Conservation (phyloP, 2,113 vertebrate genomes). For the Sphyrna mokarran region DNA sequence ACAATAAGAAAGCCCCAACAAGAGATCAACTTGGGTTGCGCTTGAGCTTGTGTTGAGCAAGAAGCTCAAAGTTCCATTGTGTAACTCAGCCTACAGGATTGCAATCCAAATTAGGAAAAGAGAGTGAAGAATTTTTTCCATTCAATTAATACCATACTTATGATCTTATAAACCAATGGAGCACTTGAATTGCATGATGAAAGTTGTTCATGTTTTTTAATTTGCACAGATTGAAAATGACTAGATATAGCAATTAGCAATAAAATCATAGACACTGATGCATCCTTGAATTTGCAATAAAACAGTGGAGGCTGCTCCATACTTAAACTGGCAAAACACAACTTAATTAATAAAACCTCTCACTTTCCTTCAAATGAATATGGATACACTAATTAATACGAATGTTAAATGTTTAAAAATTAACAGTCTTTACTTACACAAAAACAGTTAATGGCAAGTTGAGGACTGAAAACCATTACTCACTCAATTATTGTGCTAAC, state of each 20-base stretch:
- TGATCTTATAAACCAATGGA: conserved; percentile 27
- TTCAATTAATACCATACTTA: conserved; percentile 24
- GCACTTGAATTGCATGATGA: conserved; percentile 20
- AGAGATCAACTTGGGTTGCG: conserved; percentile 61
- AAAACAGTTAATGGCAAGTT: neutral
- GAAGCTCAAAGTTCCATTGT: conserved; percentile 68
- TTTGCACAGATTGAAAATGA: conserved; percentile 31
- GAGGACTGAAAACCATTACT: neutral
- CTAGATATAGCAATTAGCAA: conserved; percentile 24
- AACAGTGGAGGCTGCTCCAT: neutral
- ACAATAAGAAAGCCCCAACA: conserved; percentile 75
- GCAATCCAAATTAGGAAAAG: conserved; percentile 3
- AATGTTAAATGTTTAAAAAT: conserved; percentile 2
- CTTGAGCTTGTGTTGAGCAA: conserved; percentile 55
- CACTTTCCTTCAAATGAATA: conserved; percentile 10
- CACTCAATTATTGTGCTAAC: neutral
- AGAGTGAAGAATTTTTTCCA: neutral
- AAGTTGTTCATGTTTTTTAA: conserved; percentile 34
- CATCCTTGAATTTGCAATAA: conserved; percentile 21
- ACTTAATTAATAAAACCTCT: conserved; percentile 28
- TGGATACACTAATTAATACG: neutral
- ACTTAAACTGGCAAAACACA: neutral
- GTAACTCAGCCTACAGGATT: conserved; percentile 63
- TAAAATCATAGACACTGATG: conserved; percentile 31
- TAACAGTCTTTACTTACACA: conserved; percentile 1